Conservation (phyloP, 2,113 vertebrate genomes). For the Chaetorhynchus papuensis region DNA sequence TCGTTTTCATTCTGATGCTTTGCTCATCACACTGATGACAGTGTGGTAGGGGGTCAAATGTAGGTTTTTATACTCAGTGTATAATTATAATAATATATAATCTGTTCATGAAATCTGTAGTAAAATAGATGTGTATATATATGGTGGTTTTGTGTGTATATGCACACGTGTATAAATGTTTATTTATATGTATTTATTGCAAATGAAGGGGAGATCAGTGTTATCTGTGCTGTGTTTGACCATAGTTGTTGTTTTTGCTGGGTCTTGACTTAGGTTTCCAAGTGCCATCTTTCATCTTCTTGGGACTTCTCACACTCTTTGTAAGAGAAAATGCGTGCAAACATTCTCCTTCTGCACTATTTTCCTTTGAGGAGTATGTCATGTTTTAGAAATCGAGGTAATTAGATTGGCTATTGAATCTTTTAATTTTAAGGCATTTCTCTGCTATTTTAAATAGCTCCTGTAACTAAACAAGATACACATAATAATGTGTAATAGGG, state of each 20-base stretch:
- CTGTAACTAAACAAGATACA: background rate
- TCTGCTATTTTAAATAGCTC: background rate
- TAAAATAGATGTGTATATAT: background rate
- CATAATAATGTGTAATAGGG: background rate
- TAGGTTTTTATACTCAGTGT: background rate
- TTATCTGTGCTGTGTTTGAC: background rate
- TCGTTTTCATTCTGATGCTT: background rate
- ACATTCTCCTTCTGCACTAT: background rate
- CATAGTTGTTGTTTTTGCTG: background rate
- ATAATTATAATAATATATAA: background rate
- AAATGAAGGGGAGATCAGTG: background rate
- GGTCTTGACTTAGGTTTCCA: background rate
- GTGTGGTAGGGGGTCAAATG: background rate
- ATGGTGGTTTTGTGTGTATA: background rate
- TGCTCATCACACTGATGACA: background rate
- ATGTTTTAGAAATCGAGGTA: background rate
- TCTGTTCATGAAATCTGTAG: background rate
- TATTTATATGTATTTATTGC: background rate
- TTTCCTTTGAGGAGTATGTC: background rate
- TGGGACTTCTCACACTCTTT: background rate
- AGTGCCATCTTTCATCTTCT: background rate
- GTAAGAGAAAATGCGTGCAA: background rate
- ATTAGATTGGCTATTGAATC: background rate
- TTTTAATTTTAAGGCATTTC: background rate
- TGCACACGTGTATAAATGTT: background rate